phyloP scores from a whole-genome alignment of 2,113 vertebrate species.

The Zapus hudsonius region DNA sequence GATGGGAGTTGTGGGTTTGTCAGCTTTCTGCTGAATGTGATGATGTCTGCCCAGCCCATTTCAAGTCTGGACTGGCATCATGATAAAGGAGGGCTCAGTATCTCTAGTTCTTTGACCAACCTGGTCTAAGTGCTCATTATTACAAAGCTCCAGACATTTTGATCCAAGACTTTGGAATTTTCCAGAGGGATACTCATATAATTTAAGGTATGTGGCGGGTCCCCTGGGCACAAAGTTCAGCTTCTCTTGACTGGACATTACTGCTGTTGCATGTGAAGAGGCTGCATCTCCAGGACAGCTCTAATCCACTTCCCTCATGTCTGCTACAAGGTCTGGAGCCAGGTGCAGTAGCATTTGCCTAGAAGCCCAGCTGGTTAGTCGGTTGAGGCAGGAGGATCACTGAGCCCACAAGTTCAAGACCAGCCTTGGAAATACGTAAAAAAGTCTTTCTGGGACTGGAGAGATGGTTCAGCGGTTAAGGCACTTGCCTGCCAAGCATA shows the following conservation, averaged over 20 bases:
- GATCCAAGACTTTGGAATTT: constrained; percentile 62
- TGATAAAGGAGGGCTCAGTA: constrained; percentile 96
- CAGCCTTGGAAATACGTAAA: background rate
- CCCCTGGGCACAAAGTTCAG: background rate
- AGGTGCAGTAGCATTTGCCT: background rate
- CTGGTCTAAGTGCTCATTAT: constrained; percentile 95
- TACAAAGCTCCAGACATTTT: constrained; percentile 93
- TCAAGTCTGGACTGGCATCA: constrained; percentile 97
- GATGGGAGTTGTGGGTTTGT: constrained; percentile 94
- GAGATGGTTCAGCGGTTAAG: no score
- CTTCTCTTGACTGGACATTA: background rate
- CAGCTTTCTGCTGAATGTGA: constrained; percentile 95
- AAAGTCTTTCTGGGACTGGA: no score
- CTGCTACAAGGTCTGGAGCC: background rate
- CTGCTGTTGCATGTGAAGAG: accelerated
- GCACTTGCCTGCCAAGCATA: no score
- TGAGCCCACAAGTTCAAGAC: background rate
- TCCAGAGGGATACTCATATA: background rate
- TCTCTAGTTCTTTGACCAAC: constrained; percentile 95
- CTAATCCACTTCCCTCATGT: background rate
- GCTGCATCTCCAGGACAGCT: background rate
- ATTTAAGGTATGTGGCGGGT: background rate
- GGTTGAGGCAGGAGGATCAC: background rate
- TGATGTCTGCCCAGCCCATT: constrained; percentile 95
- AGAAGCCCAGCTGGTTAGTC: background rate